Conservation (phyloP, 2,113 vertebrate genomes). For the Drymodes brunneopygia region DNA sequence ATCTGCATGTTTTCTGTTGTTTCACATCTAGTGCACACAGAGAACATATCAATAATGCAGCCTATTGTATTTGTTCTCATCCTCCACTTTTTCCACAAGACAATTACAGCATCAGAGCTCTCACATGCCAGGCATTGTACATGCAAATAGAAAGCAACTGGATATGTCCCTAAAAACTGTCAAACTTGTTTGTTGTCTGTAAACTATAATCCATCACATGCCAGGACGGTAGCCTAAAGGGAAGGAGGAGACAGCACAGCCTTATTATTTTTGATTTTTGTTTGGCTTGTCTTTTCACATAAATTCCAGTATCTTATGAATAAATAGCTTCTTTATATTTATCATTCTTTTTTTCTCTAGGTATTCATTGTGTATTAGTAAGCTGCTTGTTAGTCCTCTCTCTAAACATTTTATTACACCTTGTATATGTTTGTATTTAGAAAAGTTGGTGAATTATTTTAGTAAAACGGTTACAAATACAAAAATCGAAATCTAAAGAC, state of each 20-base stretch:
- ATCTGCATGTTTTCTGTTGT: neutral
- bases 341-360: neutral
- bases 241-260: neutral
- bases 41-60: neutral
- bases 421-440: neutral
- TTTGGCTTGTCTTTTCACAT: neutral
- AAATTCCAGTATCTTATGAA: neutral
- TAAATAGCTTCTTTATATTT: neutral
- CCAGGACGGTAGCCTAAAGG: neutral
- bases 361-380: neutral
- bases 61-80: neutral
- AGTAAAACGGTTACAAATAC: neutral
- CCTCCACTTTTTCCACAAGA: neutral
- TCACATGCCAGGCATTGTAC: neutral
- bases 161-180: neutral
- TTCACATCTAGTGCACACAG: neutral
- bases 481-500: neutral
- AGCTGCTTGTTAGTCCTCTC: neutral
- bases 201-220: neutral
- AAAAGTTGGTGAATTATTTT: neutral
- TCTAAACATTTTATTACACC: neutral
- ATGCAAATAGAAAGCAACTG: neutral
- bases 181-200: neutral
- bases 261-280: neutral
- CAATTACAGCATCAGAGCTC: neutral